phyloP scores from a whole-genome alignment of 2,113 vertebrate genomes.

The Otis tarda region DNA sequence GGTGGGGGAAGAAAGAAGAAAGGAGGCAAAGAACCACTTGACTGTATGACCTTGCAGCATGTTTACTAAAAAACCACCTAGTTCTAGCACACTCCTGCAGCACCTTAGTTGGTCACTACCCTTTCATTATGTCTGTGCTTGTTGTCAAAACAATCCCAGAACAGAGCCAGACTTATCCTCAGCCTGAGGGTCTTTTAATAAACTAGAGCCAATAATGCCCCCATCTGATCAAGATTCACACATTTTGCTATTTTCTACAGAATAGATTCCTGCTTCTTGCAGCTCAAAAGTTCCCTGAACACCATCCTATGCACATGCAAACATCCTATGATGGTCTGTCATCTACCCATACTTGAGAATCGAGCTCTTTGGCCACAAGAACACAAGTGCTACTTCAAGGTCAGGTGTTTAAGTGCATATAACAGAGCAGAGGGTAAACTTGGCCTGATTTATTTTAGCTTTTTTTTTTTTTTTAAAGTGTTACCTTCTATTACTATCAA shows the following conservation, averaged over 20 bases:
- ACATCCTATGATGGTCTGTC: background rate
- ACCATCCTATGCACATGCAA: background rate
- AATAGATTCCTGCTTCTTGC: background rate
- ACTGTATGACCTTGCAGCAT: background rate
- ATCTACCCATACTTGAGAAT: background rate
- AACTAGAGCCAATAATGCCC: background rate
- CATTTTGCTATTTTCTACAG: background rate
- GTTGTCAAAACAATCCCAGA: background rate
- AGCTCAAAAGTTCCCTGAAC: background rate
- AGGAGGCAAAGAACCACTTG: background rate
- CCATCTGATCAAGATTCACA: background rate
- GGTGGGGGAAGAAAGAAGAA: background rate
- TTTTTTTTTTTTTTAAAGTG: background rate
- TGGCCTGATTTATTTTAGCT: background rate
- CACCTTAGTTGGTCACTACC: background rate
- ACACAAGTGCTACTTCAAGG: background rate
- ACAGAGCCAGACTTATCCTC: background rate
- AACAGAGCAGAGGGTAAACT: background rate
- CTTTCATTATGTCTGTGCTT: background rate
- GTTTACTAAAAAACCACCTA: background rate
- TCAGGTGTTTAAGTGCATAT: background rate
- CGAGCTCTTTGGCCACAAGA: background rate
- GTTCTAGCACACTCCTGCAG: background rate
- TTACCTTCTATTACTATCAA: background rate
- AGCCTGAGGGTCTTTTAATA: background rate